Base-by-base conservation (phyloP, 2,888 invertebrate species). In the Nymphalis c-album region DNA sequence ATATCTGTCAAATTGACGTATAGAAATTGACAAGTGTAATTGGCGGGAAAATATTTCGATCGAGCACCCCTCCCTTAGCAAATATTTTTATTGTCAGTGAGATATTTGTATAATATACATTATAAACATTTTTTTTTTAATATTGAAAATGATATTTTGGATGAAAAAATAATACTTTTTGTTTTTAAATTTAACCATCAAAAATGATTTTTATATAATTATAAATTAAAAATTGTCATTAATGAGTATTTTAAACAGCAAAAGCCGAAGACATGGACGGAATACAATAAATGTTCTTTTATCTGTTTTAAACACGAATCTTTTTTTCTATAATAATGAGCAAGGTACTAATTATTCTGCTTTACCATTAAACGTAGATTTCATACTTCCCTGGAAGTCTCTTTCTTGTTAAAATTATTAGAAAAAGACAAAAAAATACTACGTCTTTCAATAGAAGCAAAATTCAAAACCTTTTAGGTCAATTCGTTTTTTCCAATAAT, bases 401-500 rank as follows among this genome's bases (percentile, higher is more conserved):
- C 18, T 50, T 50, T 18, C 10, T 50, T n/a, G 20, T 50, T 0
- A 50, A 50, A 50, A 13, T 20, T 50, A 48, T 48, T n/a, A 18
- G 18, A 18, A 18, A n/a, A 18, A 50, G 50, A 50, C 18, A 50
- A 7, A 50, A n/a, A 50, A 50, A 31, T 10, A 8, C n/a, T 50
- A 50, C 50, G 20, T 50, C 50, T 50, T 50, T 50, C 10, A 18
- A 50, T 50, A 40, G 18, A 57, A 57, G 57, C 57, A 57, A 31
- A 35, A 40, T n/a, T 16, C 7, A 55, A 31, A 40, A 35, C 57
- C 57, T 2, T 26, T 60, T 53, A 22, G 20, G 47, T n/a, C 47
- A 61, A 53, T 60, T 7, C 0, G 17, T 46, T 47, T 51, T 7
- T 26, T 53, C 45, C 50, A 17, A 67, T 47, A 60, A 57, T 64